Evolutionary conservation across 2,888 invertebrate species (phyloP).

Genomic region (Eurois occulta): DNA sequence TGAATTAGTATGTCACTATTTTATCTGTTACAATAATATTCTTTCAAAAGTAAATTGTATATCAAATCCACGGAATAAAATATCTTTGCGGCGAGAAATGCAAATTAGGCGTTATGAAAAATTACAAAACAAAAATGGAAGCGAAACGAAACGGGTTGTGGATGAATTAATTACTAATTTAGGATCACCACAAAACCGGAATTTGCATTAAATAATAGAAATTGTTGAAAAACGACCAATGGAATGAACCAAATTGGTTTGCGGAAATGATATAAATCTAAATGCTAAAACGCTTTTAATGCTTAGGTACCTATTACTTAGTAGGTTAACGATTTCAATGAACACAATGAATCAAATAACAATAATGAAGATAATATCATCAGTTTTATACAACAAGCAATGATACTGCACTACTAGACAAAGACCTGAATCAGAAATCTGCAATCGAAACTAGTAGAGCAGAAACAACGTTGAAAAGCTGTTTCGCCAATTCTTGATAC

Average conservation of each 20-base stretch:
- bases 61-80: slow-evolving; percentile 39
- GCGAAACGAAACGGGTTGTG: slow-evolving; percentile 68
- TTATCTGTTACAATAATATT: slow-evolving; percentile 19
- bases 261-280: neutral
- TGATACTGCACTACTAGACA: neutral
- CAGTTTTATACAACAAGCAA: neutral
- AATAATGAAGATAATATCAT: no score
- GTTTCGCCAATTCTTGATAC: neutral
- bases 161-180: slow-evolving; percentile 79
- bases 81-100: slow-evolving; percentile 58
- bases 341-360: neutral
- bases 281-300: neutral
- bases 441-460: neutral
- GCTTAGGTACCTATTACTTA: neutral
- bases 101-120: slow-evolving; percentile 70
- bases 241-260: slow-evolving; percentile 34
- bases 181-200: slow-evolving; percentile 64
- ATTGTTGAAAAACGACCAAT: slow-evolving; percentile 59
- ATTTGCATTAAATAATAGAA: slow-evolving; percentile 69
- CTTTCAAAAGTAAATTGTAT: slow-evolving; percentile 25
- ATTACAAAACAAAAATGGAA: slow-evolving; percentile 68
- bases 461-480: slow-evolving; percentile 1
- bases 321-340: neutral
- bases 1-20: neutral
- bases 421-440: neutral